Conservation (phyloP, 1,140 invertebrate species). For the Parapsyche elsis region DNA sequence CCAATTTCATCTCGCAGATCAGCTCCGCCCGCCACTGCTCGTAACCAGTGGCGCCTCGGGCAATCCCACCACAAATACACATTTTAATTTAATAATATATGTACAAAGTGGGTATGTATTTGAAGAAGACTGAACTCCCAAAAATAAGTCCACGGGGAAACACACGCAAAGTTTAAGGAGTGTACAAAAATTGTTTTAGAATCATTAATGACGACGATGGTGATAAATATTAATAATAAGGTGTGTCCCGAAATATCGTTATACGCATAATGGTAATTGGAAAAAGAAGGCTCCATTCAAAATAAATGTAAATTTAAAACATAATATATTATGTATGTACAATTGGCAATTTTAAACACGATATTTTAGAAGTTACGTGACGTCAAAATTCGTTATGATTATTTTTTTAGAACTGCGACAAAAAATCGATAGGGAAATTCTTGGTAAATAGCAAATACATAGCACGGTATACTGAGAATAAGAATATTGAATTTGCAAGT, state of each 20-base stretch:
- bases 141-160: too few relatives aligned
- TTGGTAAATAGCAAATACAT: too few relatives aligned
- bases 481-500: too few relatives aligned
- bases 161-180: too few relatives aligned
- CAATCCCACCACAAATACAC: background rate
- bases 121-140: background rate
- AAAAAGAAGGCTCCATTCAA: background rate
- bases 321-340: background rate
- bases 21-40: slow-evolving; percentile 41
- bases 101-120: background rate
- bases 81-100: background rate
- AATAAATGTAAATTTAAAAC: background rate
- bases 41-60: slow-evolving; percentile 25
- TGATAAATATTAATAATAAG: too few relatives aligned
- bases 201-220: too few relatives aligned
- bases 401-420: background rate
- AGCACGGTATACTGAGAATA: too few relatives aligned
- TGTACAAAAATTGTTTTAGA: too few relatives aligned
- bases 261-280: background rate
- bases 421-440: too few relatives aligned
- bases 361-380: background rate
- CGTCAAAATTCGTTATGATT: too few relatives aligned
- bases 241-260: too few relatives aligned
- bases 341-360: background rate
- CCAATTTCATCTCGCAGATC: slow-evolving; percentile 45